Base-by-base conservation (phyloP, 2,888 invertebrate species). In the Diarsia brunnea region DNA sequence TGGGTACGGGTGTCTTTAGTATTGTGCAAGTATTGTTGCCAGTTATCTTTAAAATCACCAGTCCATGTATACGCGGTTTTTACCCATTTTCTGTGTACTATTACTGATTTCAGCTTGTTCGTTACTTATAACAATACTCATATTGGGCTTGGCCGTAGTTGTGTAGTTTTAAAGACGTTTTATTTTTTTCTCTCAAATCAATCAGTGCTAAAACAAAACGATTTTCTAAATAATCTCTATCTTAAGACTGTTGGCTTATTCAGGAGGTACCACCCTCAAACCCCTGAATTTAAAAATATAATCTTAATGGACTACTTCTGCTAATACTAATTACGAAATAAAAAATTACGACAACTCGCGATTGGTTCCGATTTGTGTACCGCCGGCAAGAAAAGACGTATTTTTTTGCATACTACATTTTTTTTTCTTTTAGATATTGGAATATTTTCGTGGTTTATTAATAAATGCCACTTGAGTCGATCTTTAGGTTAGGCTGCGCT, bases 271-370 rank as follows among this genome's bases (percentile, higher is more conserved):
- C 11, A 2, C 43, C 53, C 47, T 49, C 67, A 11, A 53, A 72
- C 69, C 43, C 87, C 24, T 85, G 89, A 90, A 83, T 87, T 82
- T 70, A 83, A 82, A 88, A 84, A 85, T 81, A 86, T 94, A 95
- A 95, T 95, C 95, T 90, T 95, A 96, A 96, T 96, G 95, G 95
- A 91, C 91, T 92, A 90, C 88, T 91, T 89, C 78, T 88, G 88
- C 89, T 95, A 93, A 95, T 95, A 92, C 93, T 95, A 95, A 95
- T 95, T 95, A 94, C 94, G 84, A 91, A 92, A 88, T 87, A 92
- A 92, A 91, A 93, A 92, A 90, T 86, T 91, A 91, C 89, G 84
- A 84, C 86, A 76, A 86, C 78, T 87, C 63, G 85, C 85, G 93
- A 95, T 95, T 93, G 95, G 93, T 91, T 92, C 85, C 86, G 88